Evolutionary conservation across 2,797 vertebrate genomes (phyloP), one percentile per base, ranked within the genome.

Genomic region (Sebastes iracundus): DNA sequence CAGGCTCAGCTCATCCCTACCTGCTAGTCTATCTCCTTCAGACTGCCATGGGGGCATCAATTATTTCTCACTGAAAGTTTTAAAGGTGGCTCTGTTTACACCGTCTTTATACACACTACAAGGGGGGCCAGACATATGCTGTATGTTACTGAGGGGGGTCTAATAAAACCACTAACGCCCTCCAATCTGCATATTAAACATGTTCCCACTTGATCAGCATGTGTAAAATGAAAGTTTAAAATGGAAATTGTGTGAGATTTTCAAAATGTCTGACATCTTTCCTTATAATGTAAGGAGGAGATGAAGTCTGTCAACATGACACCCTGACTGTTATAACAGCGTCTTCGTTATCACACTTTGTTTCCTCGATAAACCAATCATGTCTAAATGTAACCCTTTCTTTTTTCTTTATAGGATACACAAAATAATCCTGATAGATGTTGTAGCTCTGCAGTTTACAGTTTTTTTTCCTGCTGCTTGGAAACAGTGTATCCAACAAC

Each of bases 1-100:
- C 42, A 66, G 66, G 61, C 73, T 18, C 64, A 78, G 75, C 82
- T 91, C 84, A 85, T 87, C 90, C 58, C 77, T 35, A 25, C 61
- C 72, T 63, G 82, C 74, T 71, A 25, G 49, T 72, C 27, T 75
- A 23, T 82, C 86, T 89, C 63, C 86, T 90, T 88, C 62, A 85
- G 87, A 82, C 66, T 64, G 42, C 74, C 76, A 61, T n/a, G 22
- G 69, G 53, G 23, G 30, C 90, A 94, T 94, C 20, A 93, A 93
- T 94, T 91, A 93, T 93, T 93, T 87, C 85, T 88, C 4, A 73
- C 56, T 65, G 28, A 81, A 62, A 42, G 23, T 33, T 71, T 82
- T 85, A 72, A 83, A 76, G 38, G 67, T 69, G 58, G 55, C 62
- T 87, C 79, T 79, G 27, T 83, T 88, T 83, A 81, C 77, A 82